Evolutionary conservation across 2,888 invertebrate genomes (phyloP).

Genomic region (Apotomis betuletana): DNA sequence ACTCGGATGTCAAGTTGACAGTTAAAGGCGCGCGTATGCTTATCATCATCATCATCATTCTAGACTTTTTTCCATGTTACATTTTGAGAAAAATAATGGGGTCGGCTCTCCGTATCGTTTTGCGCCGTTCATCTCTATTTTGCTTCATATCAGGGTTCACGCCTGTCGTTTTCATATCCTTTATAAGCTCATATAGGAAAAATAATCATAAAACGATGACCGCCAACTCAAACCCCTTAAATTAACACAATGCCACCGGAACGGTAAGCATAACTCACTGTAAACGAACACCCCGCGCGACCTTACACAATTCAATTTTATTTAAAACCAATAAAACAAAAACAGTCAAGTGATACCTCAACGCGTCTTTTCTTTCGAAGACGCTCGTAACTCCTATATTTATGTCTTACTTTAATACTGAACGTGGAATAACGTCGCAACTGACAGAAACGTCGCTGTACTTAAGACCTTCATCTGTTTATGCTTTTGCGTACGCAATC

Average conservation of each 20-base stretch:
- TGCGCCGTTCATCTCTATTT: too few relatives aligned
- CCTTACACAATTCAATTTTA: slow-evolving; percentile 42
- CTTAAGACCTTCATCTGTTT: slow-evolving; percentile 4
- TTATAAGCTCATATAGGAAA: too few relatives aligned
- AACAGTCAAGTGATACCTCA: slow-evolving; percentile 41
- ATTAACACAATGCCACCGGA: slow-evolving; percentile 9
- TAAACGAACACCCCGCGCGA: slow-evolving; percentile 30
- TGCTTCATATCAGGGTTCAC: too few relatives aligned
- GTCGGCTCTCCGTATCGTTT: too few relatives aligned
- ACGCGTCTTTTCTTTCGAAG: slow-evolving; percentile 43
- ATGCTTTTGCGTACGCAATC: not conserved
- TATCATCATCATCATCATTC: too few relatives aligned
- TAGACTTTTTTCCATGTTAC: too few relatives aligned
- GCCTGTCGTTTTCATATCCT: too few relatives aligned
- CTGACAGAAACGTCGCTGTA: not conserved
- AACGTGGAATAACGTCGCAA: slow-evolving; percentile 3
- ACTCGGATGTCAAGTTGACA: too few relatives aligned
- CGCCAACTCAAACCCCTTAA: not conserved
- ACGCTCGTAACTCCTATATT: slow-evolving; percentile 66
- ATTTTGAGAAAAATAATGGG: too few relatives aligned
- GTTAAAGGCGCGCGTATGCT: too few relatives aligned
- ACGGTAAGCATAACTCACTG: slow-evolving; percentile 31
- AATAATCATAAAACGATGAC: too few relatives aligned
- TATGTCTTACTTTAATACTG: slow-evolving; percentile 63
- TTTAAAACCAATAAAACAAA: slow-evolving; percentile 39